A percentile compares a stretch with the other conserved stretches of the same genome.
Conservation (phyloP, 2,797 vertebrate genomes). For the Pseudochaenichthys georgianus region DNA sequence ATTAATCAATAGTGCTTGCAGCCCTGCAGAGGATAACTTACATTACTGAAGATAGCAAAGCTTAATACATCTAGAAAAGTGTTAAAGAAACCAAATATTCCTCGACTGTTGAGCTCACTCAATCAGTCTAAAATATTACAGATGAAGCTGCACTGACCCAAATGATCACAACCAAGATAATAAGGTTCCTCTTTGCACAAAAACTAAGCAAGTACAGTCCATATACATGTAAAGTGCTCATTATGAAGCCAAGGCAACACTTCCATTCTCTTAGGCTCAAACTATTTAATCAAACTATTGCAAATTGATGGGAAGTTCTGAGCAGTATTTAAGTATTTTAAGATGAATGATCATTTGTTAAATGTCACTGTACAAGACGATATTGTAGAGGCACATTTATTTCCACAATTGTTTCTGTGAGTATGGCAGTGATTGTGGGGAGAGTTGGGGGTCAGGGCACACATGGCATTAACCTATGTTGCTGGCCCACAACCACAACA, state of each 20-base stretch:
- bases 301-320: not conserved
- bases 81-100: not conserved
- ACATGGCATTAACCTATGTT: conserved; percentile 10
- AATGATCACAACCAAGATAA: not conserved
- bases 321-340: not conserved
- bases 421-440: no score
- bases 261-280: not conserved
- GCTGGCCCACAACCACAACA: conserved; percentile 28
- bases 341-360: not conserved
- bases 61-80: not conserved
- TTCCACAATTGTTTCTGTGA: not conserved
- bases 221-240: not conserved
- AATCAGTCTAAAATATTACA: not conserved
- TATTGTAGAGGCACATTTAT: not conserved
- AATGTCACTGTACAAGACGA: not conserved
- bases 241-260: not conserved
- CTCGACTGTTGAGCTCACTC: not conserved
- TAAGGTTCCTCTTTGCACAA: not conserved
- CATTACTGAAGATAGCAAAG: not conserved
- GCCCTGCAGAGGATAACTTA: not conserved
- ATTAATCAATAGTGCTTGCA: no score
- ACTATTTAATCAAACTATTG: not conserved
- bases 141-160: not conserved
- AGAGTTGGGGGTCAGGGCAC: conserved; percentile 4
- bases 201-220: not conserved